Evolutionary conservation across 2,888 invertebrate genomes (phyloP).

Genomic region (Siphlonurus alternatus): DNA sequence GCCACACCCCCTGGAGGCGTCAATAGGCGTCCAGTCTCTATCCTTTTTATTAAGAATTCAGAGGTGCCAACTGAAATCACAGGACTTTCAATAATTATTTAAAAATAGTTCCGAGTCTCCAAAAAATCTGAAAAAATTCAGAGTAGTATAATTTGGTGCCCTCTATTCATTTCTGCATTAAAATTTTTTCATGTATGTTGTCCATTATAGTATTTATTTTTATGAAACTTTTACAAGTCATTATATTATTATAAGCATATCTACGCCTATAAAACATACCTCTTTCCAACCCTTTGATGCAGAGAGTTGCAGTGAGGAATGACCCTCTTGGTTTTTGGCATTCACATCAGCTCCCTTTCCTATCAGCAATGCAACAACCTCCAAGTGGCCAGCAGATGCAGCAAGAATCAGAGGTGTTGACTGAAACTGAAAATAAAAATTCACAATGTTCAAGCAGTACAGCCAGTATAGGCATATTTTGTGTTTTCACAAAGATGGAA

Average conservation of each 20-base stretch:
- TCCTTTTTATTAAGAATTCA: too few species aligned
- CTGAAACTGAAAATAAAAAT: slow-evolving; percentile 29
- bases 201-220: too few species aligned
- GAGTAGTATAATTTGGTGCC: too few species aligned
- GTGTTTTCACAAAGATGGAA: not conserved
- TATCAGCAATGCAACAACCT: slow-evolving; percentile 47
- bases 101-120: too few species aligned
- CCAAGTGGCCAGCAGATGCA: slow-evolving; percentile 54
- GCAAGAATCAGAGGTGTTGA: slow-evolving; percentile 67
- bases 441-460: not conserved
- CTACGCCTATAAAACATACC: slow-evolving; percentile 26
- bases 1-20: too few species aligned
- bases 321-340: slow-evolving; percentile 52
- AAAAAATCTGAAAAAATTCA: too few species aligned
- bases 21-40: too few species aligned
- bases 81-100: too few species aligned
- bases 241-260: not conserved
- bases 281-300: slow-evolving; percentile 66
- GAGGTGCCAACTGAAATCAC: too few species aligned
- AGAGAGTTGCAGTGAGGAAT: slow-evolving; percentile 69
- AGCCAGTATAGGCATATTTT: not conserved
- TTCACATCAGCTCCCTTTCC: slow-evolving; percentile 54
- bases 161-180: too few species aligned
- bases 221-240: not conserved
- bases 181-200: too few species aligned